phyloP scores from a whole-genome alignment of 2,888 invertebrate genomes.

The Microctonus hyperodae region DNA sequence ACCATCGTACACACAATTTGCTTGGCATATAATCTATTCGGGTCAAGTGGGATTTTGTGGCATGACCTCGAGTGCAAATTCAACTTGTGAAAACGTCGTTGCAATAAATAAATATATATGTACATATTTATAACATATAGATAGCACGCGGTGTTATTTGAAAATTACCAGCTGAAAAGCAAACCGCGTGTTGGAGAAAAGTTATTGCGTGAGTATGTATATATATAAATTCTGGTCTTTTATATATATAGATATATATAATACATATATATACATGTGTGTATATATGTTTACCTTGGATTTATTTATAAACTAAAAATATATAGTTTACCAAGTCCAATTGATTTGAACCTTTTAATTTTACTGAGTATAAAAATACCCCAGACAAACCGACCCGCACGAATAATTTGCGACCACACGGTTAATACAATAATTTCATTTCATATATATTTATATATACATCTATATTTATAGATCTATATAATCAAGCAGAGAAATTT shows the following conservation, averaged over 20 bases:
- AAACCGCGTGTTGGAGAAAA: not conserved
- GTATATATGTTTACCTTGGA: slow-evolving; percentile 7
- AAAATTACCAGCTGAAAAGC: not conserved
- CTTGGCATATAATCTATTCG: slow-evolving; percentile 11
- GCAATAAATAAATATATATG: not conserved
- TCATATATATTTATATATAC: not conserved
- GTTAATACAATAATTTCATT: not conserved
- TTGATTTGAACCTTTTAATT: slow-evolving; percentile 13
- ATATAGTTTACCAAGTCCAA: slow-evolving; percentile 12
- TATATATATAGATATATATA: not conserved
- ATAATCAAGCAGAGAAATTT: not conserved
- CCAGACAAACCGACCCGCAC: not conserved
- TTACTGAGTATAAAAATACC: not conserved
- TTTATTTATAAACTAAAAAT: slow-evolving; percentile 15
- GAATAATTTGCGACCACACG: not conserved
- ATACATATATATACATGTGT: not conserved
- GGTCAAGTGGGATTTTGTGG: slow-evolving; percentile 16
- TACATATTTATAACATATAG: not conserved
- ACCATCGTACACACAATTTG: not conserved
- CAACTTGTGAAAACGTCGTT: not conserved
- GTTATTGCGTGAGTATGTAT: slow-evolving; percentile 1
- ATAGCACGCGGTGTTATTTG: not conserved
- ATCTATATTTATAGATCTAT: not conserved
- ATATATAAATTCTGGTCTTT: not conserved
- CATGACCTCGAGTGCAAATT: slow-evolving; percentile 17